Conservation (phyloP, 2,888 invertebrate species). For the Sphaeridia pumilis region DNA sequence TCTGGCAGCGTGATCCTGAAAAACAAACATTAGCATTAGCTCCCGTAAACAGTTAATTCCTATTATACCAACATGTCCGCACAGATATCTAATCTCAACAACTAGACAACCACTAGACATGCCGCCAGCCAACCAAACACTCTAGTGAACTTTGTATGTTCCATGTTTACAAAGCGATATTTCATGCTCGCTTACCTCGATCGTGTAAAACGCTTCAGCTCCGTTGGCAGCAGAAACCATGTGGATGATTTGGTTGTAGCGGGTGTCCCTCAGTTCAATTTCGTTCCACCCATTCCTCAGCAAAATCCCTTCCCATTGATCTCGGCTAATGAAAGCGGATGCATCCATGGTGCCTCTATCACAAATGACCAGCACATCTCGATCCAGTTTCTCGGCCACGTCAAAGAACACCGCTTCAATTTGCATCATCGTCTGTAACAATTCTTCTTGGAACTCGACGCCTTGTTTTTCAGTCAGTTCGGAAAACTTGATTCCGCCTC, state of each 20-base stretch:
- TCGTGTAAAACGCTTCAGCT: slow-evolving; percentile 93
- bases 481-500: slow-evolving; percentile 93
- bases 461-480: slow-evolving; percentile 86
- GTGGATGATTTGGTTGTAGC: slow-evolving; percentile 94
- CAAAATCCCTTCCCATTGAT: slow-evolving; percentile 82
- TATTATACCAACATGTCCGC: not conserved
- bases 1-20: slow-evolving; percentile 79
- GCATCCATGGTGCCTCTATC: slow-evolving; percentile 98
- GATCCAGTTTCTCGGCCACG: slow-evolving; percentile 58
- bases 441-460: slow-evolving; percentile 88
- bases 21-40: slow-evolving; percentile 19
- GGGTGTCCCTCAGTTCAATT: slow-evolving; percentile 79
- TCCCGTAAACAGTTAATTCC: no score
- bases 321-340: slow-evolving; percentile 83
- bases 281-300: slow-evolving; percentile 74
- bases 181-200: slow-evolving; percentile 56
- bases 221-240: slow-evolving; percentile 98
- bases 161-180: no score
- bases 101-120: not conserved
- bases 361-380: slow-evolving; percentile 94
- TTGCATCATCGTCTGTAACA: slow-evolving; percentile 91
- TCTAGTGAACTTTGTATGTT: no score
- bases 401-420: slow-evolving; percentile 93
- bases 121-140: no score
- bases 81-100: not conserved